Evolutionary conservation across 2,888 invertebrate species (phyloP), one percentile per base, ranked within the genome.

Genomic region (Melolontha melolontha): DNA sequence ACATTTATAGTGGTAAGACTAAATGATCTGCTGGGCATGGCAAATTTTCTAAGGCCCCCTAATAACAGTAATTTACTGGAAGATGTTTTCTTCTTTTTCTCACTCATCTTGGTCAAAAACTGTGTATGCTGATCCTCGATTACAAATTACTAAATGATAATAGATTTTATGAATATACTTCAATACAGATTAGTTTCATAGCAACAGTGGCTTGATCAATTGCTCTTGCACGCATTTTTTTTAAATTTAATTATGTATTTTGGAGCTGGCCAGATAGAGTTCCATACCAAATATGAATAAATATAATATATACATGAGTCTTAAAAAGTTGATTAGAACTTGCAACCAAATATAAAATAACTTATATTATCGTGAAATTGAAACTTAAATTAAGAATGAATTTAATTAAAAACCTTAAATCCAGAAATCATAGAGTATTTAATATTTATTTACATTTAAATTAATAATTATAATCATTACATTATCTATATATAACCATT

Each of bases 11-110:
- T 79, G 52, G 75, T 78, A 63, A 77, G 77, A 64, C 82, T 82
- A 65, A 81, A 76, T 12, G 81, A 81, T 66, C 79, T 77, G 66
- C 79, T 79, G 1, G 81, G 79, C 79, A 81, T 78, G 2, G 79
- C 81, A 67, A 80, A 74, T 70, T 75, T 76, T 64, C 80, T 75
- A 14, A 82, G 73, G 0, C 81, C 81, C 68, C 80, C 79, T 0
- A 82, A 66, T 5, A 82, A 72, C 49, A 79, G 76, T 47, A 82
- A 70, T 64, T 76, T 79, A 63, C 75, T 77, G 6, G 74, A 67
- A n/a, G n/a, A n/a, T n/a, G n/a, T n/a, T 39, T 72, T 52, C 72
- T 71, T 74, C 51, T 67, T 71, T 34, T 70, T 71, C 10, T 66
- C 66, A 6, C 49, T 41, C 71, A 70, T 70, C 27, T 67, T 54